Percentiles rank a stretch among this genome's conserved stretches.
These are phyloP conservation scores for Rhynchotus rufescens DNA, from an alignment of 2,797 vertebrate genomes.

Conservation along the genomic window DNA sequence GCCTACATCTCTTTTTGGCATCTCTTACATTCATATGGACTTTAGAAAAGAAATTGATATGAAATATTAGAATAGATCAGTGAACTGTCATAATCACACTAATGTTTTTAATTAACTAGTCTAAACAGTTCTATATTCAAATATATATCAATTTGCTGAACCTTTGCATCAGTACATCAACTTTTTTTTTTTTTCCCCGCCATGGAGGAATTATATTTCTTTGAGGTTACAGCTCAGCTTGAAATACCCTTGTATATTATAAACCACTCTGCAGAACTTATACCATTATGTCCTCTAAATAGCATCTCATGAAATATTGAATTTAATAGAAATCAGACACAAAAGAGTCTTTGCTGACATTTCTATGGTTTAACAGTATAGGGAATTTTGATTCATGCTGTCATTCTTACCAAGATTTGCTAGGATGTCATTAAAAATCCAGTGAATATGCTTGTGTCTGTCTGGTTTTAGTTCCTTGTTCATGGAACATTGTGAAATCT, in stretches of 20 bases:
- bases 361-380: background rate
- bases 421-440: background rate
- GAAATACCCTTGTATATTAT: background rate
- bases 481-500: background rate
- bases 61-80: background rate
- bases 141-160: background rate
- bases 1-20: too few species aligned
- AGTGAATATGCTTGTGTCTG: background rate
- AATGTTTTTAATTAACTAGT: slow-evolving; percentile 6
- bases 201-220: background rate
- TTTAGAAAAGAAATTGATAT: background rate
- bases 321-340: background rate
- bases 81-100: background rate
- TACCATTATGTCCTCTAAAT: background rate
- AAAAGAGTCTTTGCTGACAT: background rate
- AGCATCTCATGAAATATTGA: background rate
- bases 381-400: background rate
- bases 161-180: background rate
- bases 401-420: background rate
- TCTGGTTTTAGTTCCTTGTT: background rate
- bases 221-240: background rate
- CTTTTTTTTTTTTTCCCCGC: background rate
- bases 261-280: background rate
- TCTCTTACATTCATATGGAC: background rate
- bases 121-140: background rate